Evolutionary conservation across 30 jellyfish, hydroid and myxozoan species (phyloP), one percentile per base, ranked within the genome.

Genomic region (Haliclystus octoradiatus): DNA sequence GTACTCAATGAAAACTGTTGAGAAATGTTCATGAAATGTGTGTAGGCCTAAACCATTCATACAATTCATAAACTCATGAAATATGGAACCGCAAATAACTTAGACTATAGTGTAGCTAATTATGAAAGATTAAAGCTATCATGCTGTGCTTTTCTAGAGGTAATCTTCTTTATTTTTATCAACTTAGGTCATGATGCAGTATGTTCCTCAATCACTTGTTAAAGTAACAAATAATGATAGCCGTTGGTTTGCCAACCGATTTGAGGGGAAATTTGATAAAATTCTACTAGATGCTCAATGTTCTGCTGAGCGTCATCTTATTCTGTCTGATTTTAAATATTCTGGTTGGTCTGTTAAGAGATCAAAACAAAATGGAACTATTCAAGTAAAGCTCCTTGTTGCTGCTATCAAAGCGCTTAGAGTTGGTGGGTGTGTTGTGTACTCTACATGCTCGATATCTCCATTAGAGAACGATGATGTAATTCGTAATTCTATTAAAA

Each of bases 221-320:
- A 57, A 62, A 33, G 81, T 75, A 14, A 83, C 95, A 12, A 62
- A 50, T 30, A 4, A 60, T 26, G 72, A 76, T 65, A 91, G 91
- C 4, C 31, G 26, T 1, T 29, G n/a, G 3, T 75, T 83, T 74
- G 92, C 88, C 34, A 73, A 63, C 12, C 31, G 49, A 28, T 82
- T 70, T 9, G 81, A 68, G 19, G 46, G 28, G 3, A 49, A 72
- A 29, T 75, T 75, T 52, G 84, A 83, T 62, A 75, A 75, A 46
- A 81, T 83, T 19, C 90, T 83, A 26, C 25, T 83, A 12, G 95
- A 83, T 50, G 95, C 92, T 3, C 95, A 91, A 2, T 83, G 95
- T 63, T 83, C 95, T 0, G 62, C 95, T 1, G 95, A 83, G 31
- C 74, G 95, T 0, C 95, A 83, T 71, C 64, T 83, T 26, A 63